Evolutionary conservation across 2,113 vertebrate species (phyloP), one percentile per base, ranked within the genome.

Genomic region (Donacobius atricapilla): DNA sequence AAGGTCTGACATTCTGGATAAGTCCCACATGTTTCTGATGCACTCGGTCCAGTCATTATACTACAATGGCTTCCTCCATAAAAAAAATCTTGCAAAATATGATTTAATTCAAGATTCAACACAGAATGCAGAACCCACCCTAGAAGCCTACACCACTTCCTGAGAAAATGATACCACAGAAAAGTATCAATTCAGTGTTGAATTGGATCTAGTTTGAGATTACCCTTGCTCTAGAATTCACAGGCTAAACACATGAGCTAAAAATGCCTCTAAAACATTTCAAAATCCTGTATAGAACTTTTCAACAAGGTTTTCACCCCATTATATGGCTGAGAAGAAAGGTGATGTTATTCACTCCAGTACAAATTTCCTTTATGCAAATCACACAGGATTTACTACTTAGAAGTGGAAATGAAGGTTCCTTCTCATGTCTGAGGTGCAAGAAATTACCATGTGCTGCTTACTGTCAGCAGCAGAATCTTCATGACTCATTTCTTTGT

Each of bases 271-370:
- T 30, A 61, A 79, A 83, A 40, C 40, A 31, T 20, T 65, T 69
- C 37, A 30, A 33, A 83, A 22, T 57, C 37, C 48, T 23, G 3
- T n/a, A 48, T 4, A 42, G 23, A 89, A 45, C 28, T 78, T 70
- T 31, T 50, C 24, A 65, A 39, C 10, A 54, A 51, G 15, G 13
- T 35, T 83, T 91, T 70, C 33, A 85, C 10, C 5, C 31, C 24
- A 37, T 40, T 47, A 64, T 24, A 48, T 11, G 24, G 16, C 13
- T 42, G 13, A 76, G 27, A 86, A 23, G 2, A 37, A 69, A 77
- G 6, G 6, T 1, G 1, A 42, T 11, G 9, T 42, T 76, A 76
- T 40, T 57, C 13, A 23, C 4, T 6, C 4, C 15, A 5, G 13
- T 13, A 72, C 10, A 83, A 51, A 56, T 60, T 23, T 71, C 33